Evolutionary conservation across 64 coral and sea anemone species (phyloP).

Genomic region (Montipora efflorescens): DNA sequence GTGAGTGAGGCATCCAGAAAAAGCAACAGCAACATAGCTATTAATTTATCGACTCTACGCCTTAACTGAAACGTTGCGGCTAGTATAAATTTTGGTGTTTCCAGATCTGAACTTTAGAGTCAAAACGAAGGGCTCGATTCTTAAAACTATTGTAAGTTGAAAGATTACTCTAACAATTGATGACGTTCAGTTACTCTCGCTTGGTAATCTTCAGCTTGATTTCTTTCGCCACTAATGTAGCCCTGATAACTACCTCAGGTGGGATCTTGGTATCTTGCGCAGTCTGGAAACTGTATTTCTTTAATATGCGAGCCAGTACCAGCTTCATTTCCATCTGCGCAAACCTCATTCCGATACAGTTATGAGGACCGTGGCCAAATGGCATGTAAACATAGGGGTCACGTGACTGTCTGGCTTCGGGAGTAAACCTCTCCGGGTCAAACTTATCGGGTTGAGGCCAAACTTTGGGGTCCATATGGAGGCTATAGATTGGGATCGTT

Average conservation of each 20-base stretch:
- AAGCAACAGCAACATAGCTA: too few species aligned
- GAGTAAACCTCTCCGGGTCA: conserved; percentile 45
- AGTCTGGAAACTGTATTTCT: conserved; percentile 9
- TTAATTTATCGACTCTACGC: too few species aligned
- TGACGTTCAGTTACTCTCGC: too few species aligned
- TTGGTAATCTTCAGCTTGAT: too few species aligned
- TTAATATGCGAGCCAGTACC: conserved; percentile 32
- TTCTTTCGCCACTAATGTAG: not conserved
- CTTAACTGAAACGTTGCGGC: too few species aligned
- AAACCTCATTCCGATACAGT: conserved; percentile 69
- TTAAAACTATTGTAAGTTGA: too few species aligned
- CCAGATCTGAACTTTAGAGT: too few species aligned
- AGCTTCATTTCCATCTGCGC: conserved; percentile 63
- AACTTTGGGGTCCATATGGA: conserved; percentile 29
- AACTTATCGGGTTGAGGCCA: conserved; percentile 50
- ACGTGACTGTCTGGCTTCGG: conserved; percentile 7
- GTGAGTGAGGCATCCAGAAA: too few species aligned
- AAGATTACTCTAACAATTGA: too few species aligned
- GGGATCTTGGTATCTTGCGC: conserved; percentile 50
- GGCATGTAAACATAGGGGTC: conserved; percentile 45
- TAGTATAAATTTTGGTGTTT: too few species aligned
- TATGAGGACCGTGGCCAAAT: not conserved
- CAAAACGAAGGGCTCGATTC: too few species aligned
- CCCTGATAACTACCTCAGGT: not conserved
- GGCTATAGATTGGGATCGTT: conserved; percentile 32